Evolutionary conservation across 2,797 vertebrate species (phyloP).

Genomic region (Lithobates sylvaticus): DNA sequence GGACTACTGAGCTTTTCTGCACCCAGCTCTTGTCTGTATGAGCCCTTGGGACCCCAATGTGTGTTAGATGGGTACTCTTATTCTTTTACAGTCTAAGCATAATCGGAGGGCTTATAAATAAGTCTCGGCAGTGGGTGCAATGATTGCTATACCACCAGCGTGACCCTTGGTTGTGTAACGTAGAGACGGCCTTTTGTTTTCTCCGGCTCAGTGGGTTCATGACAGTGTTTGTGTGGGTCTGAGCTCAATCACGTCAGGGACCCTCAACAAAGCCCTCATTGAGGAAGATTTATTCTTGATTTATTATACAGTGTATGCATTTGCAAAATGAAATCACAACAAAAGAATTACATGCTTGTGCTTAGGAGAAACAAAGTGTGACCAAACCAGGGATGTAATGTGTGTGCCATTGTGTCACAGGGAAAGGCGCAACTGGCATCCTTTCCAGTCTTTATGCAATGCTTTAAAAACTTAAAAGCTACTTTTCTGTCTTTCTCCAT

Average conservation of each 20-base stretch:
- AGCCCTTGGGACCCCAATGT: background rate
- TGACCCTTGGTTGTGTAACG: constrained; percentile 48
- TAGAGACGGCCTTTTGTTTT: constrained; percentile 58
- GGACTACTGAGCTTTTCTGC: background rate
- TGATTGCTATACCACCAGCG: constrained; percentile 18
- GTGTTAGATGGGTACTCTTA: background rate
- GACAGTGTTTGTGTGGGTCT: constrained; percentile 57
- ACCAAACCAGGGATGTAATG: background rate
- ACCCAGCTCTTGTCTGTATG: background rate
- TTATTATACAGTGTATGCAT: background rate
- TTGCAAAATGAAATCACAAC: constrained; percentile 44
- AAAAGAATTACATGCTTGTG: constrained; percentile 32
- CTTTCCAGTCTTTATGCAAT: background rate
- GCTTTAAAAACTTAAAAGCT: background rate
- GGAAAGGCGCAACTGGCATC: background rate
- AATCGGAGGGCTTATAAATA: background rate
- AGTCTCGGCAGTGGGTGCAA: background rate
- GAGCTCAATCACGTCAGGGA: background rate
- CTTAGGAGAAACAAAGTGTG: constrained; percentile 32
- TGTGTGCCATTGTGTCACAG: constrained; percentile 18
- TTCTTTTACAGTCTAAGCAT: background rate
- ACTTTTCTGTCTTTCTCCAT: background rate
- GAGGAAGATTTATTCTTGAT: constrained; percentile 22
- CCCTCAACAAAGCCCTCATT: constrained; percentile 65
- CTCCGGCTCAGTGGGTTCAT: constrained; percentile 7